Base-by-base conservation (phyloP, 2,888 invertebrate genomes). In the Leptopilina drosophilae region DNA sequence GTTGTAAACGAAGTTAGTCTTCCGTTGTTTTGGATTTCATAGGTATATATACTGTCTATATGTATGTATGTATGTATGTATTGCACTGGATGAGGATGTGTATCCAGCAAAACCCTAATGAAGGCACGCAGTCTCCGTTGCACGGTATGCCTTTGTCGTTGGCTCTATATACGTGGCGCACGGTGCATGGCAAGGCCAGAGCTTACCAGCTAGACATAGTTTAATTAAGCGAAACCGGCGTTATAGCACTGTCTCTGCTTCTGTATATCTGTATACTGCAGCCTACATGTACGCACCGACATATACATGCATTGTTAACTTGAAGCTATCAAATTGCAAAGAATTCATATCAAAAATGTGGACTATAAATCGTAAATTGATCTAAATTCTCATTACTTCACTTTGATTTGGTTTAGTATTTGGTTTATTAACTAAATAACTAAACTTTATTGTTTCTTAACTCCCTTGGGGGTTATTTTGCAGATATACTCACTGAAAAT, bases 161-260 rank as follows among this genome's bases (percentile, higher is more conserved):
- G 84, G 80, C 33, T 64, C 84, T 77, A 49, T 49, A 49, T 49
- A 78, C 77, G 65, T 65, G 56, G 62, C 8, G 42, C 82, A 82
- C 65, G 82, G 80, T 77, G 26, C 77, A 80, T 80, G 79, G 79
- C 84, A 84, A 84, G 85, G 84, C 82, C 84, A 84, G 86, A 84
- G 84, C 87, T 85, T 87, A 84, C 87, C 85, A 85, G 80, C 87
- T 87, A 86, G 88, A 86, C 88, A 85, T 87, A 87, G 89, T 89
- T 90, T 88, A 89, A 90, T 90, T 90, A 90, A 89, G 90, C 88
- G 86, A 87, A 88, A 87, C 87, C 85, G 82, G 82, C 83, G 84
- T 85, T 87, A 85, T 84, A 84, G 67, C 81, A 73, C 78, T 78
- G 73, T 33, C 77, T 78, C 73, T 66, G 65, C 78, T 76, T 59